Conservation (phyloP, 2,888 invertebrate genomes). For the Sarcophaga variegata region DNA sequence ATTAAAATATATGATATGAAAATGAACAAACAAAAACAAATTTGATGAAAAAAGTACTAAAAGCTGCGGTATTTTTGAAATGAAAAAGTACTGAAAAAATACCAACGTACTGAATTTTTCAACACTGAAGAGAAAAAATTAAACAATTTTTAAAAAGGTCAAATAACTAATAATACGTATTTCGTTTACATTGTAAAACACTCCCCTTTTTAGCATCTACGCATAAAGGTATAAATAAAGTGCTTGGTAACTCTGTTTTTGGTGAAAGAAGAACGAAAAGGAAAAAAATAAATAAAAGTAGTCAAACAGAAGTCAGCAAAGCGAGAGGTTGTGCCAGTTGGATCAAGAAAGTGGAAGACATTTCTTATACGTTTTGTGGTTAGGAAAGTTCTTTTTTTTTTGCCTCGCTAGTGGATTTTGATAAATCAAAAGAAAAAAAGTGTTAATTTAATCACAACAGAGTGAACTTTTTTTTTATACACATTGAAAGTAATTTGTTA, state of each 20-base stretch:
- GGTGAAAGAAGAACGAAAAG: slow-evolving; percentile 27
- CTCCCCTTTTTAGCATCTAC: too few relatives aligned
- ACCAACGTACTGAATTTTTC: too few relatives aligned
- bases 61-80: too few relatives aligned
- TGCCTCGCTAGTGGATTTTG: slow-evolving; percentile 25
- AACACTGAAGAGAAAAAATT: too few relatives aligned
- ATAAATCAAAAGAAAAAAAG: slow-evolving; percentile 38
- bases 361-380: slow-evolving; percentile 48
- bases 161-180: too few relatives aligned
- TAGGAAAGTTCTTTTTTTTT: slow-evolving; percentile 29
- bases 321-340: slow-evolving; percentile 43
- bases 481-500: slow-evolving; percentile 25
- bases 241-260: slow-evolving; percentile 13
- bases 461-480: slow-evolving; percentile 21
- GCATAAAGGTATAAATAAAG: not conserved
- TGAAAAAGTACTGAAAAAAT: too few relatives aligned
- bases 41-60: too few relatives aligned
- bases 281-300: slow-evolving; percentile 55
- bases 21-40: too few relatives aligned
- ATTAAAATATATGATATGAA: too few relatives aligned
- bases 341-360: not conserved
- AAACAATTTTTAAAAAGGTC: too few relatives aligned
- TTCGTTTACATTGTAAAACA: too few relatives aligned
- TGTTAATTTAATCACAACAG: slow-evolving; percentile 42
- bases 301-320: slow-evolving; percentile 56